A percentile compares a stretch with the other conserved stretches of the same genome.
Evolutionary conservation across 2,797 vertebrate genomes (phyloP).

Genomic region (Galagoides demidoff): DNA sequence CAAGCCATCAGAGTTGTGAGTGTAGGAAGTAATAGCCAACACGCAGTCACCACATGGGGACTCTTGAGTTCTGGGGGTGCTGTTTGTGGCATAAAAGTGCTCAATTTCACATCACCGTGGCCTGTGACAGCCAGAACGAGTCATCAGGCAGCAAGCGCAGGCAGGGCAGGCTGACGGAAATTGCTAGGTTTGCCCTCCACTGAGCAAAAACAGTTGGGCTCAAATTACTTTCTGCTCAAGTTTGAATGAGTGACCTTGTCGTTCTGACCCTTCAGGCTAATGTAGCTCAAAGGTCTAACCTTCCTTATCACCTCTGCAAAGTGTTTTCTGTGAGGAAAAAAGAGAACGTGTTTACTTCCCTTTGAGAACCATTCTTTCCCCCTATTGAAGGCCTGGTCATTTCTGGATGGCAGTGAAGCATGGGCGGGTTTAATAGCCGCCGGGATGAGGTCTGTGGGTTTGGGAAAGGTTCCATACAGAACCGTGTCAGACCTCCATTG

Average conservation of each 20-base stretch:
- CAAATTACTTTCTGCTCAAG: slow-evolving; percentile 52
- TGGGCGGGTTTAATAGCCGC: slow-evolving; percentile 4
- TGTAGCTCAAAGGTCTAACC: neutral
- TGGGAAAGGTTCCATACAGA: neutral
- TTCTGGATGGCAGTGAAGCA: slow-evolving; percentile 11
- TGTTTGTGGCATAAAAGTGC: neutral
- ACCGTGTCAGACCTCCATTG: neutral
- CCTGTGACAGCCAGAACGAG: neutral
- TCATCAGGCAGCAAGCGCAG: neutral
- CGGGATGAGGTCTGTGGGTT: neutral
- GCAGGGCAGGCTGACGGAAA: neutral
- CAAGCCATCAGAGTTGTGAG: neutral
- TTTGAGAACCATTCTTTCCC: slow-evolving; percentile 44
- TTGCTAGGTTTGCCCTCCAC: neutral
- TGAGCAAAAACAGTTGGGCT: neutral
- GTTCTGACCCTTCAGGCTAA: slow-evolving; percentile 39
- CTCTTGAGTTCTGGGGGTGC: neutral
- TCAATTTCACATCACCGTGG: neutral
- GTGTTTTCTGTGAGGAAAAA: slow-evolving; percentile 65
- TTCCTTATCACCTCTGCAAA: slow-evolving; percentile 41
- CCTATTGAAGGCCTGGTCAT: neutral
- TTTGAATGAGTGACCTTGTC: slow-evolving; percentile 11
- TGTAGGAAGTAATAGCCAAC: no score
- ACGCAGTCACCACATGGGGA: neutral
- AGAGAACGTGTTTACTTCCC: slow-evolving; percentile 52